These are phyloP conservation scores for Nothobranchius kuhntae DNA, from an alignment of 2,113 vertebrate species.

Conservation along the genomic window DNA sequence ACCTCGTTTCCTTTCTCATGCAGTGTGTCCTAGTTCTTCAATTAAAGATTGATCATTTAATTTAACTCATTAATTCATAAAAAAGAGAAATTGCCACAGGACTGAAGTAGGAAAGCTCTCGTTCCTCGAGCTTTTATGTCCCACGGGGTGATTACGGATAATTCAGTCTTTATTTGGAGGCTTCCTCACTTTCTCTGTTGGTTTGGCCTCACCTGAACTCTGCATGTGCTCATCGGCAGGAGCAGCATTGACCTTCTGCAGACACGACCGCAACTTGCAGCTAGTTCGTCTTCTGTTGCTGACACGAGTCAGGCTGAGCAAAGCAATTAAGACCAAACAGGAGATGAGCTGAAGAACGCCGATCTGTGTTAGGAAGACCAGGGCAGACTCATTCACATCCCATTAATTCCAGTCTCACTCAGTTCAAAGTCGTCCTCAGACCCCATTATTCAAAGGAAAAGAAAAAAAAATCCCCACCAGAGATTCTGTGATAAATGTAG, in stretches of 20 bases:
- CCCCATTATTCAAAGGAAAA: slow-evolving; percentile 64
- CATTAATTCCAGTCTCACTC: slow-evolving; percentile 63
- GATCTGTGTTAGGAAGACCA: slow-evolving; percentile 11
- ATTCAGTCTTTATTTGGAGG: background rate
- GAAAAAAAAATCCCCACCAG: slow-evolving; percentile 30
- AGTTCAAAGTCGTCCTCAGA: slow-evolving; percentile 59
- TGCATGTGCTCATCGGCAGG: background rate
- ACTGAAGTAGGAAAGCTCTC: background rate
- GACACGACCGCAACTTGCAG: background rate
- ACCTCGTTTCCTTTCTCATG: background rate
- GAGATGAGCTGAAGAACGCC: slow-evolving; percentile 21
- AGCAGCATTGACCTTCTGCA: slow-evolving; percentile 6
- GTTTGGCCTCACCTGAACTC: background rate
- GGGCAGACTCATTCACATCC: slow-evolving; percentile 38
- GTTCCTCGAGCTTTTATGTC: background rate
- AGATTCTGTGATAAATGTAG: slow-evolving; percentile 56
- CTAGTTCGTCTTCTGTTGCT: slow-evolving; percentile 18
- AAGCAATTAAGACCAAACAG: slow-evolving; percentile 18
- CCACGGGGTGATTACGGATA: background rate
- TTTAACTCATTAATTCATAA: background rate
- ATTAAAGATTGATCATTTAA: slow-evolving; percentile 2
- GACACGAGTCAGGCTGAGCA: background rate
- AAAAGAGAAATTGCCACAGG: background rate
- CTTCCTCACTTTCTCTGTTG: background rate
- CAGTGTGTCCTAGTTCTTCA: background rate